Evolutionary conservation across 23 tunicate species (phyloP), one percentile per base, ranked within the genome.

Genomic region (Halocynthia roretzi): DNA sequence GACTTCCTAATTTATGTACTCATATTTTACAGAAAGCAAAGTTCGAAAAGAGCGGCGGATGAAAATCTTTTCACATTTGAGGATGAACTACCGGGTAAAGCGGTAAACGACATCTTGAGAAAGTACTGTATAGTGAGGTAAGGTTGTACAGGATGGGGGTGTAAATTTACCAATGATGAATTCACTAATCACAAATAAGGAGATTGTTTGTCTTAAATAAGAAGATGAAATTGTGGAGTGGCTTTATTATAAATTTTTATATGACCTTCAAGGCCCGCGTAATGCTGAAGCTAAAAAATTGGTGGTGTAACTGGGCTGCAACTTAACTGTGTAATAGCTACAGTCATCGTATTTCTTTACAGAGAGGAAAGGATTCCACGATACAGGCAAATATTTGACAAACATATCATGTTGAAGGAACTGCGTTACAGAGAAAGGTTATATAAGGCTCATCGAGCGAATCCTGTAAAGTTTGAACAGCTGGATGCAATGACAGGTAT

Each of bases 81-180:
- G 4, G 82, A 78, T 7, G 72, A 81, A 1, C 51, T 8, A 7
- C 7, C 61, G 7, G 67, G 71, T 23, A 70, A 71, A 8, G 76
- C 86, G 7, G 76, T 82, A 7, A 74, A 73, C 61, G 96, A 89
- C 71, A 51, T 89, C 7, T 53, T 89, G 82, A 84, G 80, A 56
- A 76, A 84, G 61, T 89, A 80, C 61, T 89, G 88, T 61, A 89
- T 89, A 11, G 76, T 89, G 52, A 81, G 96, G 96, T 89, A 66
- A 72, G 77, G n/a, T n/a, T 15, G 48, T 56, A 12, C 14, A 31
- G 10, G 44, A 0, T 31, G 44, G 4, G 44, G 44, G 44, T 31
- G 44, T 31, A 31, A 31, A 0, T 31, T 31, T 1, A 0, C 44
- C 44, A 31, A 31, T 31, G 44, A 31, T 31, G 44, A 31, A 0